phyloP scores from a whole-genome alignment of 2,113 vertebrate genomes.

The Pycnonotus jocosus region DNA sequence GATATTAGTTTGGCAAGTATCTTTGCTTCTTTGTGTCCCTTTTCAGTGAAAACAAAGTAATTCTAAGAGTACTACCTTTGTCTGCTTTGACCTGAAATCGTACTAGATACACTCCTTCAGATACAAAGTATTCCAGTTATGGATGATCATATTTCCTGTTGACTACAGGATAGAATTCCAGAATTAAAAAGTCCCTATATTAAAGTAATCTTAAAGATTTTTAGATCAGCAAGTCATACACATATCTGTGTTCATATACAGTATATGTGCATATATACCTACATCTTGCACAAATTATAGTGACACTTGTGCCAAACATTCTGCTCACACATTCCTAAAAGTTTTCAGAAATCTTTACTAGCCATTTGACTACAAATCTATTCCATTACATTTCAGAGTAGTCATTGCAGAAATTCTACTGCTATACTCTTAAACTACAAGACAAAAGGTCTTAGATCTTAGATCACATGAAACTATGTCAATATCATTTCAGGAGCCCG shows the following conservation, averaged over 20 bases:
- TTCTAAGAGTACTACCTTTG: background rate
- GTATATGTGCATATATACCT: background rate
- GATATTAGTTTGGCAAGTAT: slow-evolving; percentile 1
- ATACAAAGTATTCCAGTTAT: background rate
- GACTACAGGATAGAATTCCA: background rate
- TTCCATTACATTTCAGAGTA: background rate
- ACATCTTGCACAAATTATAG: background rate
- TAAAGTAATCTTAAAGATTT: background rate
- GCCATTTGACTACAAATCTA: background rate
- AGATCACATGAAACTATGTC: background rate
- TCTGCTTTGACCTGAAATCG: background rate
- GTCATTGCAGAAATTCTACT: background rate
- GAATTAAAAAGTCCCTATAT: background rate
- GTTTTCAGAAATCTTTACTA: background rate
- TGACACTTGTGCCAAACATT: background rate
- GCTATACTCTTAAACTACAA: background rate
- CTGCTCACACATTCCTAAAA: background rate
- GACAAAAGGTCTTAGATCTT: background rate
- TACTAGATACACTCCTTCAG: background rate
- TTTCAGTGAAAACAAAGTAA: slow-evolving; percentile 26
- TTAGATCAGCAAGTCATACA: background rate
- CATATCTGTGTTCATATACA: background rate
- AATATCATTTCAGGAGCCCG: background rate
- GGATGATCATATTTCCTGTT: background rate
- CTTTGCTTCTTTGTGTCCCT: background rate